Conservation (phyloP, 2,888 invertebrate genomes). For the Conomelus anceps region DNA sequence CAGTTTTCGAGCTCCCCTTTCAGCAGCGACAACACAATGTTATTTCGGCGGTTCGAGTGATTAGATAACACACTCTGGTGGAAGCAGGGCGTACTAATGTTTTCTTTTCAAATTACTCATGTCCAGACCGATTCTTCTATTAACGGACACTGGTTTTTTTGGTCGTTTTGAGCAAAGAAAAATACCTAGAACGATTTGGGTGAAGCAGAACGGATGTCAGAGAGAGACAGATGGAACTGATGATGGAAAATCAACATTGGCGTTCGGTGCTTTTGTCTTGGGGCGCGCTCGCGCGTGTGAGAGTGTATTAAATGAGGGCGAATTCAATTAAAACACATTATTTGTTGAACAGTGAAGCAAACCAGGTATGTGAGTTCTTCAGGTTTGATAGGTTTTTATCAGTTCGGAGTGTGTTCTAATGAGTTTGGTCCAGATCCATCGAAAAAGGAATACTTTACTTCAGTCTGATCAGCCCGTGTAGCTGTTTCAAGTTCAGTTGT, state of each 20-base stretch:
- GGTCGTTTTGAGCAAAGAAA: not conserved
- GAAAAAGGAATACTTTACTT: no score
- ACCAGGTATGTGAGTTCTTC: not conserved
- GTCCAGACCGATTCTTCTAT: not conserved
- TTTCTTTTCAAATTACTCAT: not conserved
- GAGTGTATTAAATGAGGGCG: not conserved
- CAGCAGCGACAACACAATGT: not conserved
- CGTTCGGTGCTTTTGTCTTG: not conserved
- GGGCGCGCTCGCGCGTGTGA: not conserved
- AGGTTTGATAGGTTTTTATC: not conserved
- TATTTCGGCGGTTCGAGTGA: not conserved
- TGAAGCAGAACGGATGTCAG: no score
- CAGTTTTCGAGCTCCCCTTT: not conserved
- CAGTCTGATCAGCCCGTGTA: no score
- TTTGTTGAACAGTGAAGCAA: not conserved
- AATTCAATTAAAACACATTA: not conserved
- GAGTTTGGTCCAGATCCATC: no score
- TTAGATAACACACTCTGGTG: not conserved
- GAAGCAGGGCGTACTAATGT: not conserved
- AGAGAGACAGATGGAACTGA: no score
- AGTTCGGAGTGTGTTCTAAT: no score
- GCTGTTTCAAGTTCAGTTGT: no score
- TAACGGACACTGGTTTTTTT: not conserved
- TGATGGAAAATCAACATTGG: not conserved
- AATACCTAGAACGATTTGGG: not conserved